Evolutionary conservation across 1,140 invertebrate genomes (phyloP).

Genomic region (Sycobia sp.): DNA sequence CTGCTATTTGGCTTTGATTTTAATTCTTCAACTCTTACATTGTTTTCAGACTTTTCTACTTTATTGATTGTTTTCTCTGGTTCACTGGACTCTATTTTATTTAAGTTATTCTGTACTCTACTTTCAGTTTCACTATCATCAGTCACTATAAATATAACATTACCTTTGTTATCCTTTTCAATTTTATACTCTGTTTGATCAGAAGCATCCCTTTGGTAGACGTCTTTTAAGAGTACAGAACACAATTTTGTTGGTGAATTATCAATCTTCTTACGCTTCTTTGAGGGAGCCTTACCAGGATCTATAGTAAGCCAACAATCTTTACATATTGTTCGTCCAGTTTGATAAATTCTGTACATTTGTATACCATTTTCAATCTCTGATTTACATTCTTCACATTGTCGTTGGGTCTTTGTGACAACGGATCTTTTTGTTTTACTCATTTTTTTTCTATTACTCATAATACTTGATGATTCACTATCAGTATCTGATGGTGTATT

Average conservation of each 20-base stretch:
- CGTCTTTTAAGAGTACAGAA: constrained; percentile 51
- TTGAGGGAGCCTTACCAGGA: constrained; percentile 27
- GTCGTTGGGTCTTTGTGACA: constrained; percentile 4
- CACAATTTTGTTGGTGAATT: constrained; percentile 45
- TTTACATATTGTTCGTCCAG: constrained; percentile 48
- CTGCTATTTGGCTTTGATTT: neutral
- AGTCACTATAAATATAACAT: constrained; percentile 38
- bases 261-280: constrained; percentile 23
- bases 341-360: constrained; percentile 48
- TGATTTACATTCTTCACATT: constrained; percentile 46
- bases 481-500: constrained; percentile 39
- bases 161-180: constrained; percentile 41
- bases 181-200: constrained; percentile 36
- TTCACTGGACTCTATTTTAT: constrained; percentile 1
- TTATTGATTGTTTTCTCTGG: constrained; percentile 23
- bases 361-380: constrained; percentile 37
- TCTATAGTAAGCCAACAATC: constrained; percentile 49
- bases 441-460: constrained; percentile 33
- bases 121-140: constrained; percentile 14
- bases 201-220: constrained; percentile 38
- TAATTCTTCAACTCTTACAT: neutral
- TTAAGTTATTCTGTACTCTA: neutral
- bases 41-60: constrained; percentile 20
- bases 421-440: neutral
- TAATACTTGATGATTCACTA: constrained; percentile 36